Evolutionary conservation across 2,113 vertebrate species (phyloP).

Genomic region (Tachysurus vachellii): DNA sequence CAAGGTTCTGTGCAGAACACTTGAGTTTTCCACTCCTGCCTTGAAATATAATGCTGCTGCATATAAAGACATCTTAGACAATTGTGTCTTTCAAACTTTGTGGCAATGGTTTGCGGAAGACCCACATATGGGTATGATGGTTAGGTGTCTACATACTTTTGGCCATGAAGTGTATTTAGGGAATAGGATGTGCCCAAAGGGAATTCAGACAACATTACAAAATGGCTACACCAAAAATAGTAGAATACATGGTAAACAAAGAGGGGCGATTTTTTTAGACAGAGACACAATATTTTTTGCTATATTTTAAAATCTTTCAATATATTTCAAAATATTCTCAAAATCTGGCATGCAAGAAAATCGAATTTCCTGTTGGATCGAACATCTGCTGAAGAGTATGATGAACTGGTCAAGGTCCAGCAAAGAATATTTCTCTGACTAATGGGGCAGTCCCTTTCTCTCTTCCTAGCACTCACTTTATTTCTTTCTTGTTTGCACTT

Average conservation of each 20-base stretch:
- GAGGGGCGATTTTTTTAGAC: background rate
- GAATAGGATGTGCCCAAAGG: background rate
- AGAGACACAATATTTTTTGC: background rate
- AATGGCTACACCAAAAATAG: background rate
- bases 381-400: conserved; percentile 43
- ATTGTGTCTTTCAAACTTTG: background rate
- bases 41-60: background rate
- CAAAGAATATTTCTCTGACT: conserved; percentile 43
- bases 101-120: background rate
- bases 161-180: background rate
- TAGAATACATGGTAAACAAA: background rate
- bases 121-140: background rate
- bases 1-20: background rate
- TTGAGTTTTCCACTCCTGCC: background rate
- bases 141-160: background rate
- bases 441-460: background rate
- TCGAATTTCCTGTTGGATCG: conserved; percentile 18
- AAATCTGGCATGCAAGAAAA: background rate
- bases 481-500: background rate
- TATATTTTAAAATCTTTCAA: background rate
- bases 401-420: conserved; percentile 38
- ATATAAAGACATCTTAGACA: background rate
- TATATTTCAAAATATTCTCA: too few species aligned
- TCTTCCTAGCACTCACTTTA: conserved; percentile 4
- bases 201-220: background rate